A percentile compares a stretch with the other conserved stretches of the same genome.
These are phyloP conservation scores for Trematocara zebra DNA, from an alignment of 2,113 vertebrate species.

Conservation along the genomic window DNA sequence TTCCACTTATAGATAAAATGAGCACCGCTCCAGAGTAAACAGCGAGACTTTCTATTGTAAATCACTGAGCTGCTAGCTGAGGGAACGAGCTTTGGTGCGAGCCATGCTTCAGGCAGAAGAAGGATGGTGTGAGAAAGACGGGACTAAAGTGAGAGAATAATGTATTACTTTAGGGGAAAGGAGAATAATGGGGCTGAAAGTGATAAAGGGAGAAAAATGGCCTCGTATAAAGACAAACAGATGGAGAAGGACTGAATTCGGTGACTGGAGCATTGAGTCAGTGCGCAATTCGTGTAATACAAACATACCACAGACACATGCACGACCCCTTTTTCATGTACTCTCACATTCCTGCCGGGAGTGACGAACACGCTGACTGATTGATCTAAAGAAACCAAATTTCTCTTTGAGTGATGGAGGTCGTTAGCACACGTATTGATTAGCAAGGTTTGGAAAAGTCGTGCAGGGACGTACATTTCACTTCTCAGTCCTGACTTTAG, in stretches of 20 bases:
- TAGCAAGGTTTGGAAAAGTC: neutral
- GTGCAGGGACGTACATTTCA: neutral
- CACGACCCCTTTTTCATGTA: neutral
- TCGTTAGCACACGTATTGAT: neutral
- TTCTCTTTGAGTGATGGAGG: neutral
- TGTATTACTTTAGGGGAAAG: neutral
- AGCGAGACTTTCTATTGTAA: constrained; percentile 1
- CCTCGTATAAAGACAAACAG: constrained; percentile 18
- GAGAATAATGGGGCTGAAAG: neutral
- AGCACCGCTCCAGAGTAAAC: constrained; percentile 21
- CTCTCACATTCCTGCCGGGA: neutral
- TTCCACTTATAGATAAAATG: neutral
- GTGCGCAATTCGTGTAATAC: neutral
- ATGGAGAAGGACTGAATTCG: neutral
- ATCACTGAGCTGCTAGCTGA: constrained; percentile 3
- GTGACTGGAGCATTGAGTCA: neutral
- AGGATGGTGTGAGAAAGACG: neutral
- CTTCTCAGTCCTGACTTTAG: neutral
- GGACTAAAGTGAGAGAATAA: neutral
- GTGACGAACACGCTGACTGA: neutral
- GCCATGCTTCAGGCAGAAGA: neutral
- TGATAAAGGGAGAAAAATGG: neutral
- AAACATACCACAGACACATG: neutral
- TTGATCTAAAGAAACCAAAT: neutral
- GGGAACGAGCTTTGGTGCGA: neutral